Evolutionary conservation across 2,888 invertebrate genomes (phyloP), one percentile per base, ranked within the genome.

Genomic region (Caenorhabditis wallacei): DNA sequence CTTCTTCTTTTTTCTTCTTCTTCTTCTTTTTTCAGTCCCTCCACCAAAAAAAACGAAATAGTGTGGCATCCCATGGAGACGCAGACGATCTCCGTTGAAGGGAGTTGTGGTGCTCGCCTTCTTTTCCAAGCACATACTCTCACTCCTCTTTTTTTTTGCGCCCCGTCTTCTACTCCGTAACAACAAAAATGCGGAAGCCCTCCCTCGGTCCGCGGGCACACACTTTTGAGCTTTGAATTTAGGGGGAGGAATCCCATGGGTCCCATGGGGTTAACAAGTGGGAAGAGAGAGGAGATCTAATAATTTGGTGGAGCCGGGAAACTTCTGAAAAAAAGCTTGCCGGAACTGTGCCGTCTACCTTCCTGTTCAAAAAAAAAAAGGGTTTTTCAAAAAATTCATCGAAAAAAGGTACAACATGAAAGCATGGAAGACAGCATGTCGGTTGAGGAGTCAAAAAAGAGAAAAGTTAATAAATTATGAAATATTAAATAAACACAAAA

Each of bases 191-290:
- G 61, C 43, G 43, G 61, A 57, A 40, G 46, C 46, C 30, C 30
- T 30, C 30, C 30, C 30, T 30, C 30, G 4, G 4, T 5, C 30
- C 46, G 46, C 18, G 24, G 24, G 20, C n/a, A 40, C 40, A 61
- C 35, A 35, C 64, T 64, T 64, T 64, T 64, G 64, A 64, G 64
- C 64, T 64, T 64, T 64, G 64, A 64, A 64, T 64, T 64, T 48
- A 22, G 13, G 61, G 43, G 46, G 46, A 26, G 43, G 61, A 24
- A n/a, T 43, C 46, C 43, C 43, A 53, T 24, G 64, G 64, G 43
- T 63, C 46, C 48, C 48, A 48, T 46, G 26, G 64, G 46, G 46
- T 24, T 26, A 24, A n/a, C 16, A 30, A 48, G 46, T 48, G 46
- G 13, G 18, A 3, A 18, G 1, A 40, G 40, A 40, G 43, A 43